These are phyloP conservation scores for Mystacides longicornis DNA, from an alignment of 2,888 invertebrate species.

Conservation along the genomic window DNA sequence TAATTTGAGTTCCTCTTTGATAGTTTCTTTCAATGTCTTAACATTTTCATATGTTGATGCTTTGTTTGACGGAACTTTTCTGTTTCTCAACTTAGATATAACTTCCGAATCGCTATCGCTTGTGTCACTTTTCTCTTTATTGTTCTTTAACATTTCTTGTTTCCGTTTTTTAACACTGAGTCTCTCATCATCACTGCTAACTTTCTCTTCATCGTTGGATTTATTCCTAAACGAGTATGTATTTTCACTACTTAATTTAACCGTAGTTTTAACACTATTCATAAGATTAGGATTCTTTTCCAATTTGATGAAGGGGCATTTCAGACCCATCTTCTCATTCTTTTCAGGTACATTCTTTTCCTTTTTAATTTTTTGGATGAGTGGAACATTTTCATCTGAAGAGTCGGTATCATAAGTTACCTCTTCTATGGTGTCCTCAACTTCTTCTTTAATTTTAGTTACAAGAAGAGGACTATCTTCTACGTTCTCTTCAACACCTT, in stretches of 20 bases:
- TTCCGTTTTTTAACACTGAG: constrained; percentile 30
- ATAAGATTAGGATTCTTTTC: constrained; percentile 23
- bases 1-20: constrained; percentile 39
- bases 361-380: constrained; percentile 42
- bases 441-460: constrained; percentile 26
- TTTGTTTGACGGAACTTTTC: constrained; percentile 28
- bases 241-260: constrained; percentile 14
- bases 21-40: constrained; percentile 33
- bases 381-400: constrained; percentile 42
- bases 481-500: constrained; percentile 23
- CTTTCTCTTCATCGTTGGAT: constrained; percentile 30
- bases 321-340: constrained; percentile 13
- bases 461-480: constrained; percentile 15
- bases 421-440: constrained; percentile 28
- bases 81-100: constrained; percentile 34
- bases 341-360: constrained; percentile 29
- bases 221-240: constrained; percentile 20
- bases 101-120: constrained; percentile 42
- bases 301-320: constrained; percentile 20
- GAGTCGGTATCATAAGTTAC: constrained; percentile 31
- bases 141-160: constrained; percentile 32
- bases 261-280: not conserved
- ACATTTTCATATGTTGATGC: constrained; percentile 20
- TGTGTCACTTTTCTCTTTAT: constrained; percentile 29
- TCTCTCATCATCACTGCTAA: constrained; percentile 29